These are phyloP conservation scores for Drosophila buzzatii DNA, from an alignment of 2,888 invertebrate species.

Conservation along the genomic window DNA sequence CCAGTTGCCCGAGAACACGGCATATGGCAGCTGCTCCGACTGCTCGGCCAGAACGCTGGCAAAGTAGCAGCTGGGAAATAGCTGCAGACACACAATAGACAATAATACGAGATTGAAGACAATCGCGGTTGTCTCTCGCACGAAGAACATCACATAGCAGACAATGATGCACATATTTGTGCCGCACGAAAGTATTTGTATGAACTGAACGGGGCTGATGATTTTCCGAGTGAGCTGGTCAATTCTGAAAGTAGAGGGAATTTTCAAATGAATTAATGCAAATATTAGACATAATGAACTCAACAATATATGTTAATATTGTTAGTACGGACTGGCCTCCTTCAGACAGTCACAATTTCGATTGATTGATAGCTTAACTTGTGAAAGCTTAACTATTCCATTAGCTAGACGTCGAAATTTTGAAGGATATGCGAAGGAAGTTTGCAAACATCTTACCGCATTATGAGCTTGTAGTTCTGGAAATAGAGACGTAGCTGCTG, in stretches of 20 bases:
- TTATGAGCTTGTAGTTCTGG: slow-evolving; percentile 50
- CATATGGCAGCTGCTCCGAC: slow-evolving; percentile 43
- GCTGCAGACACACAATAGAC: slow-evolving; percentile 48
- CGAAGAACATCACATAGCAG: slow-evolving; percentile 47
- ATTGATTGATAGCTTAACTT: slow-evolving; percentile 1
- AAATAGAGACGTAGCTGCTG: slow-evolving; percentile 35
- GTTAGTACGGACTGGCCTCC: neutral
- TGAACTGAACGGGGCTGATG: slow-evolving; percentile 52
- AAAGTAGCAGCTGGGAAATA: slow-evolving; percentile 67
- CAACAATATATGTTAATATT: neutral
- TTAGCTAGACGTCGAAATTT: neutral
- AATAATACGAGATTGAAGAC: slow-evolving; percentile 43
- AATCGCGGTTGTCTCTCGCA: slow-evolving; percentile 24
- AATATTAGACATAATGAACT: neutral
- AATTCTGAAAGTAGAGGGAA: slow-evolving; percentile 35
- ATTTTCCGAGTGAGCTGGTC: slow-evolving; percentile 28
- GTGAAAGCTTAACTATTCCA: neutral
- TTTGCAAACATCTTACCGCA: slow-evolving; percentile 43
- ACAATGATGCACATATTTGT: slow-evolving; percentile 52
- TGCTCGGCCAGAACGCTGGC: slow-evolving; percentile 55
- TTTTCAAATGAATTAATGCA: neutral
- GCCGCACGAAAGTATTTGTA: slow-evolving; percentile 60
- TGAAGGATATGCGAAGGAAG: neutral
- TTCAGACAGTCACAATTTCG: no score
- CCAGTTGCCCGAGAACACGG: slow-evolving; percentile 65